Evolutionary conservation across 2,797 vertebrate species (phyloP).

Genomic region (Lycodopsis pacificus): DNA sequence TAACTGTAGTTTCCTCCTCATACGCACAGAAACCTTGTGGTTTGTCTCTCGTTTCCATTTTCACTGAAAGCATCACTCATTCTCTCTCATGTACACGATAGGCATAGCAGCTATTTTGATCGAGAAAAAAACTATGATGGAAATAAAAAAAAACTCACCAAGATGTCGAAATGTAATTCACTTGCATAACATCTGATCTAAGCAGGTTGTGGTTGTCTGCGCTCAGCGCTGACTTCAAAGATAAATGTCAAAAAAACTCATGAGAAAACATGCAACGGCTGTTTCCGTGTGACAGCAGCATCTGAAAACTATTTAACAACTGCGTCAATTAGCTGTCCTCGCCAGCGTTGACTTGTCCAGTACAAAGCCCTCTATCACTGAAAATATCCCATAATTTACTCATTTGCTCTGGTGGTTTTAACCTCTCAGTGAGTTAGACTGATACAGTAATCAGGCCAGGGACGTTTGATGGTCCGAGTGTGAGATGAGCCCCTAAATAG

Average conservation of each 20-base stretch:
- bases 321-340: background rate
- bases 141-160: conserved; percentile 6
- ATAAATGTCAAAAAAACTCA: background rate
- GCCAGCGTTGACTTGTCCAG: background rate
- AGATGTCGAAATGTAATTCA: background rate
- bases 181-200: background rate
- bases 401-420: conserved; percentile 59
- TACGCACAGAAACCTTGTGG: conserved; percentile 61
- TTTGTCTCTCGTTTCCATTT: conserved; percentile 64
- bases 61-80: conserved; percentile 51
- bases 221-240: background rate
- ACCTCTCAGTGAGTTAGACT: conserved; percentile 64
- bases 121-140: conserved; percentile 1
- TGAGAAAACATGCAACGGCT: background rate
- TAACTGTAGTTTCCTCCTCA: conserved; percentile 67
- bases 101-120: background rate
- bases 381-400: conserved; percentile 47
- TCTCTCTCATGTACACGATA: background rate
- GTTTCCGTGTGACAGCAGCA: background rate
- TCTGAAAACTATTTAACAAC: conserved; percentile 1
- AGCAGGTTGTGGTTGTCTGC: background rate
- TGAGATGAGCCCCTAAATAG: conserved; percentile 75
- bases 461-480: conserved; percentile 71
- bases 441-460: conserved; percentile 74
- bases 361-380: conserved; percentile 15